A percentile compares a stretch with the other conserved stretches of the same genome.
These are phyloP conservation scores for Agrochola lychnidis DNA, from an alignment of 2,888 invertebrate genomes.

Conservation along the genomic window DNA sequence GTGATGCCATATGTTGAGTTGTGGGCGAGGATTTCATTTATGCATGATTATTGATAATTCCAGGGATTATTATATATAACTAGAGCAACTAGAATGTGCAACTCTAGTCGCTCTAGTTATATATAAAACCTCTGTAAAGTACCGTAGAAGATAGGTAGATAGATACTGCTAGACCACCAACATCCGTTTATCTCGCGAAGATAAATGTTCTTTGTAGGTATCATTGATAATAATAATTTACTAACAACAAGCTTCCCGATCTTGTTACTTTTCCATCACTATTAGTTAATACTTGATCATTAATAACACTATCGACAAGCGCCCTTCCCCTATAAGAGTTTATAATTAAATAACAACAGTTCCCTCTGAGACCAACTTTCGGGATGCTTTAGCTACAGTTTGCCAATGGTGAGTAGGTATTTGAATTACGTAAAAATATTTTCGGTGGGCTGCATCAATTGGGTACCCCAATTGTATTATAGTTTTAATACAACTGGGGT, in stretches of 20 bases:
- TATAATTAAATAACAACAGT: conserved; percentile 64
- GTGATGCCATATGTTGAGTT: too few species aligned
- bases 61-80: too few species aligned
- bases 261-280: conserved; percentile 52
- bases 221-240: conserved; percentile 54
- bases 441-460: too few species aligned
- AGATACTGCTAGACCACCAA: not conserved
- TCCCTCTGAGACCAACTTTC: conserved; percentile 59
- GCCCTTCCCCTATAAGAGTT: conserved; percentile 56
- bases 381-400: conserved; percentile 42
- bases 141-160: not conserved
- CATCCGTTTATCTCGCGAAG: conserved; percentile 4
- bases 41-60: too few species aligned
- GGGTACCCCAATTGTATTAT: too few species aligned
- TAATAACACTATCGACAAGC: conserved; percentile 55
- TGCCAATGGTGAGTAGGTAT: conserved; percentile 16
- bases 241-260: conserved; percentile 39
- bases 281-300: conserved; percentile 56
- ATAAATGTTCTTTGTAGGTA: conserved; percentile 39
- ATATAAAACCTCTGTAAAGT: not conserved
- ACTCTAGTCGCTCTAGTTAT: not conserved
- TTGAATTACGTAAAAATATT: not conserved
- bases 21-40: too few species aligned
- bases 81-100: too few species aligned
- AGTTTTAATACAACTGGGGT: too few species aligned